These are phyloP conservation scores for Latrodectus elegans DNA, from an alignment of 2,888 invertebrate genomes.

Conservation along the genomic window DNA sequence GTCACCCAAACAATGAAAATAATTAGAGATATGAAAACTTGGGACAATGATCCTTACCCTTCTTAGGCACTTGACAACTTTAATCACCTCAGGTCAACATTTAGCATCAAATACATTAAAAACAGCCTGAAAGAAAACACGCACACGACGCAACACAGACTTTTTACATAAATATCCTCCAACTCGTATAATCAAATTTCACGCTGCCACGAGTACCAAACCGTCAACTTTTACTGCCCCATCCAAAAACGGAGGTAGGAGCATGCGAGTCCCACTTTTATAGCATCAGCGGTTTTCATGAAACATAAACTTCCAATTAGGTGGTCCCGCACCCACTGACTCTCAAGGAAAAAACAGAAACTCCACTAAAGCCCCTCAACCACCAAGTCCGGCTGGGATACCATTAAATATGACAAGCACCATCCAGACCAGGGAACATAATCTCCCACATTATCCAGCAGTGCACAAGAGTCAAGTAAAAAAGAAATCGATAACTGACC, in stretches of 20 bases:
- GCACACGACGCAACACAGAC: constrained; percentile 17
- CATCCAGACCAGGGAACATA: constrained; percentile 34
- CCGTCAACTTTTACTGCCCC: constrained; percentile 26
- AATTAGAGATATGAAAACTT: no score
- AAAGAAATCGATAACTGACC: constrained; percentile 61
- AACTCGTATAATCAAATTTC: constrained; percentile 40
- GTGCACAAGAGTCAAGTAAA: not conserved
- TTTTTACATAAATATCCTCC: not conserved
- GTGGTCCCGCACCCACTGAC: constrained; percentile 19
- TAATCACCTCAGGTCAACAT: no score
- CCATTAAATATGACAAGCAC: constrained; percentile 68
- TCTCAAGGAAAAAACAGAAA: constrained; percentile 9
- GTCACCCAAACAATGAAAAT: no score
- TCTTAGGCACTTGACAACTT: no score
- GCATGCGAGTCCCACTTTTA: constrained; percentile 25
- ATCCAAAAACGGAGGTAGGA: constrained; percentile 32
- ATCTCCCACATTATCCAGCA: constrained; percentile 49
- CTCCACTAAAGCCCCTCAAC: constrained; percentile 28
- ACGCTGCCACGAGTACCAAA: constrained; percentile 29
- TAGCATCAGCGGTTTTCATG: constrained; percentile 65
- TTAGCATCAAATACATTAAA: no score
- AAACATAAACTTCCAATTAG: constrained; percentile 68
- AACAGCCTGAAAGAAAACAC: not conserved
- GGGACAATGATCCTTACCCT: no score
- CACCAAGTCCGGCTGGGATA: not conserved